Evolutionary conservation across 2,113 vertebrate genomes (phyloP).

Genomic region (Urocitellus parryii): DNA sequence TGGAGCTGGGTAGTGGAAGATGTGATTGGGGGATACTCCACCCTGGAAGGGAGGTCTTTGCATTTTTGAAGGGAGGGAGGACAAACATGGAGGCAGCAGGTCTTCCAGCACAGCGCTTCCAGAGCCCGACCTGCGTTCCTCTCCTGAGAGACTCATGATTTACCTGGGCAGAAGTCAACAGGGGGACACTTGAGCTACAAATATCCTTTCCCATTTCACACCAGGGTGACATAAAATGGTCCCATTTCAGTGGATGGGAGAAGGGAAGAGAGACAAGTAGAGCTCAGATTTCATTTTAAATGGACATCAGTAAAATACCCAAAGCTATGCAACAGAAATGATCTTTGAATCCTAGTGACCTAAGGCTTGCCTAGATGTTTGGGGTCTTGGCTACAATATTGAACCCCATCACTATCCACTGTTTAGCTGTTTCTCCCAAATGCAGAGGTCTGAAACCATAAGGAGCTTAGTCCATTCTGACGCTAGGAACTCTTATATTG

Average conservation of each 20-base stretch:
- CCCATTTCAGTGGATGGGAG: neutral
- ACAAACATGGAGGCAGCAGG: neutral
- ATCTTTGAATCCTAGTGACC: neutral
- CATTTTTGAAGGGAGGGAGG: neutral
- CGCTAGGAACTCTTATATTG: neutral
- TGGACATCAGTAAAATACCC: slow-evolving; percentile 19
- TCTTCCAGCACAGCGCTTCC: neutral
- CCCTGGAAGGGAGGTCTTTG: neutral
- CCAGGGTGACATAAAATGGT: neutral
- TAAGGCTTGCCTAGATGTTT: neutral
- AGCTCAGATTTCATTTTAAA: slow-evolving; percentile 37
- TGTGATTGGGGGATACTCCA: accelerated
- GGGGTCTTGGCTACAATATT: neutral
- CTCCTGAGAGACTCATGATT: neutral
- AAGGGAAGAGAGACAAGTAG: neutral
- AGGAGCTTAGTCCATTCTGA: neutral
- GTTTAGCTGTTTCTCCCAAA: neutral
- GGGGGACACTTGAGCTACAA: neutral
- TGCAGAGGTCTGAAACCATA: neutral
- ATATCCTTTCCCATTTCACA: neutral
- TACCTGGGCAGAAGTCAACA: neutral
- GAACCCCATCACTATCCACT: neutral
- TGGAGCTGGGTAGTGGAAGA: neutral
- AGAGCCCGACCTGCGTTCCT: neutral
- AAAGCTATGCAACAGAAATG: neutral